These are phyloP conservation scores for Aeoliscus strigatus DNA, from an alignment of 2,797 vertebrate genomes.

Conservation along the genomic window DNA sequence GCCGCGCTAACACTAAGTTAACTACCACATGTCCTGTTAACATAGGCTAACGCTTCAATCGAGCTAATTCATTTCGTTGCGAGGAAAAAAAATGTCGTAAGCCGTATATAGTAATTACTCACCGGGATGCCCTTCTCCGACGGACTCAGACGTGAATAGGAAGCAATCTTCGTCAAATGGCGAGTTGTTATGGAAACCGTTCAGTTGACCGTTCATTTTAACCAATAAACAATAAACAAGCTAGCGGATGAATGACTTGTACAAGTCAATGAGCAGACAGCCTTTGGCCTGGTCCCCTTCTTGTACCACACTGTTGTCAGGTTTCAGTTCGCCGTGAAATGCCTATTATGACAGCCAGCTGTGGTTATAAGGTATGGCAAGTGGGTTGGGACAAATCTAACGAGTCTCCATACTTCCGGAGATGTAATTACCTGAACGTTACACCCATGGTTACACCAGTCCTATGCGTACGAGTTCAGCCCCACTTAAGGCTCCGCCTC, in stretches of 20 bases:
- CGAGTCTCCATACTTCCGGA: too few species aligned
- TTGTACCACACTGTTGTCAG: background rate
- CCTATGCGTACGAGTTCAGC: too few species aligned
- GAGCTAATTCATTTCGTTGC: background rate
- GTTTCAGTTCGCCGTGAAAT: too few species aligned
- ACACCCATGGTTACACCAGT: too few species aligned
- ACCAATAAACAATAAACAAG: slow-evolving; percentile 18
- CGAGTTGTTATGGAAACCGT: slow-evolving; percentile 80
- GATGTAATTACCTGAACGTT: too few species aligned
- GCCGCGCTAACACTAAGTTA: background rate
- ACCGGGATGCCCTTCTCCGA: slow-evolving; percentile 95
- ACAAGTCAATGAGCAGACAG: background rate
- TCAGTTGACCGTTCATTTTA: slow-evolving; percentile 83
- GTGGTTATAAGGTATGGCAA: too few species aligned
- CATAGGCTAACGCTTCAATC: slow-evolving; percentile 19
- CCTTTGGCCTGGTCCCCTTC: background rate
- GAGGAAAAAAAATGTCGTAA: too few species aligned
- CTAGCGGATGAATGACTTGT: slow-evolving; percentile 13
- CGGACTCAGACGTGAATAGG: slow-evolving; percentile 92
- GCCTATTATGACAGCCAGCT: too few species aligned
- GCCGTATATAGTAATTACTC: slow-evolving; percentile 25
- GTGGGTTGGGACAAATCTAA: too few species aligned
- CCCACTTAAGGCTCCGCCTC: too few species aligned
- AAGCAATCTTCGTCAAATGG: slow-evolving; percentile 84
- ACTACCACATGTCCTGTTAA: slow-evolving; percentile 26